A percentile compares a stretch with the other conserved stretches of the same genome.
Conservation (phyloP, 2,888 invertebrate species). For the Clusia tigrina region DNA sequence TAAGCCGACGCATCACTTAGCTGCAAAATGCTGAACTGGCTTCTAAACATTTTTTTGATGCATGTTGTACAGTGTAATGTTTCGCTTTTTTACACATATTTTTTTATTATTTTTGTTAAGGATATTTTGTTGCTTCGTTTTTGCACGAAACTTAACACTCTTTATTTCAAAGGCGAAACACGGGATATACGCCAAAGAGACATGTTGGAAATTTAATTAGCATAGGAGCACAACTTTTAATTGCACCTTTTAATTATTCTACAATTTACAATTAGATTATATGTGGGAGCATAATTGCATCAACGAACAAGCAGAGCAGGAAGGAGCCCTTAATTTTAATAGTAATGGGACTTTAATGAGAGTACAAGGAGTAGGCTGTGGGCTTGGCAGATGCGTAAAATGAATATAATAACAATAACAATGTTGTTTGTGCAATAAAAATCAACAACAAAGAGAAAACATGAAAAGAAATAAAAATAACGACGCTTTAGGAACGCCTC, state of each 20-base stretch:
- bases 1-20: not conserved
- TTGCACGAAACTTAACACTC: not conserved
- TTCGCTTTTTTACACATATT: not conserved
- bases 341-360: no score
- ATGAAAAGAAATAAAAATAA: no score
- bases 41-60: not conserved
- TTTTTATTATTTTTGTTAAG: not conserved
- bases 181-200: not conserved
- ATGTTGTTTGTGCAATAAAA: not conserved
- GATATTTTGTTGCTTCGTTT: not conserved
- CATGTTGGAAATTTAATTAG: constrained; percentile 5
- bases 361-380: no score
- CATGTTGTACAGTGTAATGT: not conserved
- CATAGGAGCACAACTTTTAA: not conserved
- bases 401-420: no score
- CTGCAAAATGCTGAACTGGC: not conserved
- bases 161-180: not conserved
- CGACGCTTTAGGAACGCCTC: no score
- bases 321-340: no score
- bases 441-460: no score
- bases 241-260: no score
- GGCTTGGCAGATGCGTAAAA: no score
- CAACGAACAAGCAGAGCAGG: no score
- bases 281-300: not conserved
- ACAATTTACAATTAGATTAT: constrained; percentile 5